Evolutionary conservation across 2,113 vertebrate genomes (phyloP).

Genomic region (Accipiter virgatus): DNA sequence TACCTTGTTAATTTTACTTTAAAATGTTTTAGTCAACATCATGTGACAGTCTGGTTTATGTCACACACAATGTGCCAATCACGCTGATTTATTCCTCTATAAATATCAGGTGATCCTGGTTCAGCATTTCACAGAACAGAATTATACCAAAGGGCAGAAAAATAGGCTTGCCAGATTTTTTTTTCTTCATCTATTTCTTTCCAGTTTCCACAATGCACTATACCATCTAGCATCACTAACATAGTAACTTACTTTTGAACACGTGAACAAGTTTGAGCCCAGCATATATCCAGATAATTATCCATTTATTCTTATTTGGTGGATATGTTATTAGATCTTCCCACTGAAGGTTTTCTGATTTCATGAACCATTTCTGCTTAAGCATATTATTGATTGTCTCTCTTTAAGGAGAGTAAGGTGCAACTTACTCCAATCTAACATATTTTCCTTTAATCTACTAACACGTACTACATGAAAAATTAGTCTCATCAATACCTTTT

Average conservation of each 20-base stretch:
- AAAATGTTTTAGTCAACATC: neutral
- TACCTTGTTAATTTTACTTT: neutral
- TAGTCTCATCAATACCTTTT: neutral
- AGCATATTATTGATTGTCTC: neutral
- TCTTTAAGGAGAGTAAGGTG: neutral
- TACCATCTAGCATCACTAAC: constrained; percentile 12
- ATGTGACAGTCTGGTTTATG: neutral
- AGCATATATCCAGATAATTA: neutral
- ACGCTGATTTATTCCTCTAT: constrained; percentile 33
- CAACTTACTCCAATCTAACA: neutral
- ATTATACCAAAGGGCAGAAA: constrained; percentile 35
- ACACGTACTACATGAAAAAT: neutral
- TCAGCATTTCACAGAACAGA: constrained; percentile 43
- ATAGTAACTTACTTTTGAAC: constrained; percentile 44
- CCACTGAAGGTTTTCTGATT: neutral
- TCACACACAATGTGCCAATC: neutral
- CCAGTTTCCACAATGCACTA: constrained; percentile 46
- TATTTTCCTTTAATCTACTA: neutral
- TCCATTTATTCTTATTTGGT: neutral
- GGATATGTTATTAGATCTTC: neutral
- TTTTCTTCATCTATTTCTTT: constrained; percentile 59
- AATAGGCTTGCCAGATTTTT: constrained; percentile 43
- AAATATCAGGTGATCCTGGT: constrained; percentile 46
- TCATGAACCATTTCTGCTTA: neutral
- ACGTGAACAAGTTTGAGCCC: neutral